Percentiles rank a stretch among this genome's conserved stretches.
These are phyloP conservation scores for Morelia viridis DNA, from an alignment of 2,797 vertebrate species.

Conservation along the genomic window DNA sequence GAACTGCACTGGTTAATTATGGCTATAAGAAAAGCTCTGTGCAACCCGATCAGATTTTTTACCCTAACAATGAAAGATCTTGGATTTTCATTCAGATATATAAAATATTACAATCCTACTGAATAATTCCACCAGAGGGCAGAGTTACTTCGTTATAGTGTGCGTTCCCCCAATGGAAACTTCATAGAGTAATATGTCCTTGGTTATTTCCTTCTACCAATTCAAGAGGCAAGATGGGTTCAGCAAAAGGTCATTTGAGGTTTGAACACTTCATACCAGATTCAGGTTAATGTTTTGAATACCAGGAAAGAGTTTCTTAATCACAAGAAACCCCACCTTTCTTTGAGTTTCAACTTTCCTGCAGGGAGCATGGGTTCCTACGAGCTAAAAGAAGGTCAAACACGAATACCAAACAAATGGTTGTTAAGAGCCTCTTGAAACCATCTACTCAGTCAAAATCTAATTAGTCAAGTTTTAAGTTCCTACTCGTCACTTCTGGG, in stretches of 20 bases:
- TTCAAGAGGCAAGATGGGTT: neutral
- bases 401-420: neutral
- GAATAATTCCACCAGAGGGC: conserved; percentile 69
- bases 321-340: neutral
- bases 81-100: neutral
- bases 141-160: conserved; percentile 48
- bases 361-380: neutral
- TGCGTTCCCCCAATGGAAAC: accelerated
- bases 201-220: neutral
- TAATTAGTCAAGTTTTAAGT: neutral
- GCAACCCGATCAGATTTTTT: neutral
- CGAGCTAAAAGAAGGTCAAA: conserved; percentile 7
- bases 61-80: neutral
- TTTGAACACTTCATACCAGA: conserved; percentile 6
- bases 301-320: conserved; percentile 9
- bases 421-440: neutral
- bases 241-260: conserved; percentile 19
- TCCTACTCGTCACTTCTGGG: neutral
- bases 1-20: neutral
- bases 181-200: neutral
- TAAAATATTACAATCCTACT: neutral
- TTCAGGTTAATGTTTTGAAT: neutral
- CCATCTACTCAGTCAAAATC: neutral
- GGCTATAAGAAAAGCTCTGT: neutral
- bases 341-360: neutral